Evolutionary conservation across 2,113 vertebrate genomes (phyloP).

Genomic region (Colaptes auratus): DNA sequence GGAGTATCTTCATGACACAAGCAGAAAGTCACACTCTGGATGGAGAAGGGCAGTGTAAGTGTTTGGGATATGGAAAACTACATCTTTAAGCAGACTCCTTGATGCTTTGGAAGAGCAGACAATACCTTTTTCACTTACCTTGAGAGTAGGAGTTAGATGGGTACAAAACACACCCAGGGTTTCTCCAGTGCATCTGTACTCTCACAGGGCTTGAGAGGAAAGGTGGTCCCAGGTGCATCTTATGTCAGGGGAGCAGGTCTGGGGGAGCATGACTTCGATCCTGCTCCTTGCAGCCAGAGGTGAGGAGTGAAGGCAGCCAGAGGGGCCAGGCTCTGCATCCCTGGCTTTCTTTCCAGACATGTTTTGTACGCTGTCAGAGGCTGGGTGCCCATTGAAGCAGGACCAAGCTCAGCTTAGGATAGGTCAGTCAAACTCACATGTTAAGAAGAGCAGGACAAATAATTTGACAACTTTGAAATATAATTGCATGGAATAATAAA

Average conservation of each 20-base stretch:
- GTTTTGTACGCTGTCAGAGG: not conserved
- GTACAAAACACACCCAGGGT: not conserved
- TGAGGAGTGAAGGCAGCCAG: not conserved
- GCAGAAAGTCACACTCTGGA: not conserved
- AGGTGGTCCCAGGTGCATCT: not conserved
- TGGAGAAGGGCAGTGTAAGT: not conserved
- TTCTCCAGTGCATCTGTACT: rapidly evolving
- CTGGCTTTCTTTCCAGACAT: not conserved
- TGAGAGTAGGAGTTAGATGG: not conserved
- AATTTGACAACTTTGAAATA: not conserved
- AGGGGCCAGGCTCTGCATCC: not conserved
- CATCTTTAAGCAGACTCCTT: not conserved
- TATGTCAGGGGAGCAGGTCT: rapidly evolving
- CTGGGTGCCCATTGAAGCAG: not conserved
- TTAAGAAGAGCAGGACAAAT: not conserved
- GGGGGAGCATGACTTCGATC: not conserved
- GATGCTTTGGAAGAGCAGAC: not conserved
- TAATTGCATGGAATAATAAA: not conserved
- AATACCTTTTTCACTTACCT: not conserved
- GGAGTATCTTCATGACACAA: not conserved
- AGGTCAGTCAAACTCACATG: not conserved
- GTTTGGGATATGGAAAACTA: not conserved
- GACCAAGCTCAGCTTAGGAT: not conserved
- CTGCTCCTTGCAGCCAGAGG: rapidly evolving
- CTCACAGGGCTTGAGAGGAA: not conserved